These are phyloP conservation scores for Callipepla squamata DNA, from an alignment of 2,113 vertebrate genomes.

Conservation along the genomic window DNA sequence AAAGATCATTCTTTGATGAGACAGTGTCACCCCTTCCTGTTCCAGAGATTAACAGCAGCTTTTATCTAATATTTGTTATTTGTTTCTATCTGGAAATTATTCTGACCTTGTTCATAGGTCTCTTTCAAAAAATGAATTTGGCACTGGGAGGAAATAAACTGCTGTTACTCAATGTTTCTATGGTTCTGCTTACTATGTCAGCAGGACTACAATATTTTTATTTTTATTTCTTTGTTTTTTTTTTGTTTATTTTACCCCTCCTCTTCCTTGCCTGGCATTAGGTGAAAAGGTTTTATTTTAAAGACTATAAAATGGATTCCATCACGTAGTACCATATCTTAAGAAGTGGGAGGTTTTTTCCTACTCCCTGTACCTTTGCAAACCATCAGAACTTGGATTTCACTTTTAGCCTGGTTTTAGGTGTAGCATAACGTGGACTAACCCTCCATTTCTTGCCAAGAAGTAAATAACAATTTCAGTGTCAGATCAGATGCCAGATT, in stretches of 20 bases:
- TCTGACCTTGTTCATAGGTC: neutral
- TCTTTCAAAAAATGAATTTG: neutral
- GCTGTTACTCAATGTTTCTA: neutral
- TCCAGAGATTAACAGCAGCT: neutral
- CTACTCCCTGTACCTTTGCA: neutral
- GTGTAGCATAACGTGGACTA: neutral
- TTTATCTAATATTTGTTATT: neutral
- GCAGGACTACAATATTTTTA: neutral
- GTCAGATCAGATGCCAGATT: conserved; percentile 21
- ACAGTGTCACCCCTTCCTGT: neutral
- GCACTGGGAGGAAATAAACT: neutral
- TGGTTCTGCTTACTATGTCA: neutral
- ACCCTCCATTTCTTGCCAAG: neutral
- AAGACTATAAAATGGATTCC: neutral
- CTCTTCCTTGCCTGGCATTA: neutral
- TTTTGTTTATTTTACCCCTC: neutral
- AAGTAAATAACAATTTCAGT: conserved; percentile 22
- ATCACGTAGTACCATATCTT: neutral
- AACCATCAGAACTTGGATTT: neutral
- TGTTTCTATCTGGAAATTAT: neutral
- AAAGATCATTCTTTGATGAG: neutral
- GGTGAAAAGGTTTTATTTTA: neutral
- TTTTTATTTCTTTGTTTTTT: neutral
- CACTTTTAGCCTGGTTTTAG: neutral
- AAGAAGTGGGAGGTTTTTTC: neutral